Evolutionary conservation across 2,888 invertebrate genomes (phyloP).

Genomic region (Drosophila fungiperda): DNA sequence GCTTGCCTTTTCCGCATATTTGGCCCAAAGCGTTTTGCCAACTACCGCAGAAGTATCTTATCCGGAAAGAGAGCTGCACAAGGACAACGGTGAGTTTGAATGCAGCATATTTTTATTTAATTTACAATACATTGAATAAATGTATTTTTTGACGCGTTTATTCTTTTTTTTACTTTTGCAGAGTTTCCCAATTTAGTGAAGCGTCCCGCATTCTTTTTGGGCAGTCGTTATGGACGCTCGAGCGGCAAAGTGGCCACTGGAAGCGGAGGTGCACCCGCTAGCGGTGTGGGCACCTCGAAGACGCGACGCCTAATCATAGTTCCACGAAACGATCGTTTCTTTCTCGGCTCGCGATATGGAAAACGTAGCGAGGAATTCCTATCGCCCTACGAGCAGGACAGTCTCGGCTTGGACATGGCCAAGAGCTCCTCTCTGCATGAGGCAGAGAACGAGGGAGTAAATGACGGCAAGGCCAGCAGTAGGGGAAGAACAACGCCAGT

Average conservation of each 20-base stretch:
- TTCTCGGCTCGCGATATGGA: slow-evolving; percentile 85
- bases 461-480: slow-evolving; percentile 20
- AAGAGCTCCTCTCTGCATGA: slow-evolving; percentile 24
- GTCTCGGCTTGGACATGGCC: slow-evolving; percentile 36
- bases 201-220: slow-evolving; percentile 85
- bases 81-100: slow-evolving; percentile 49
- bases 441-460: slow-evolving; percentile 32
- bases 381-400: slow-evolving; percentile 71
- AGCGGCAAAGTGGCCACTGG: slow-evolving; percentile 55
- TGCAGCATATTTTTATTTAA: background rate
- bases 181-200: slow-evolving; percentile 73
- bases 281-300: slow-evolving; percentile 76
- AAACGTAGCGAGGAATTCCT: slow-evolving; percentile 79
- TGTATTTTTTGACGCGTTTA: background rate
- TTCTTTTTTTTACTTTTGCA: slow-evolving; percentile 10
- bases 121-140: background rate
- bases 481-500: slow-evolving; percentile 11
- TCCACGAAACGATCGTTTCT: slow-evolving; percentile 85
- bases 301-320: slow-evolving; percentile 82
- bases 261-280: slow-evolving; percentile 22
- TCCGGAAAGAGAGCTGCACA: slow-evolving; percentile 64
- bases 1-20: slow-evolving; percentile 61
- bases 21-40: slow-evolving; percentile 67
- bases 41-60: slow-evolving; percentile 58
- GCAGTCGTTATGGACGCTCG: slow-evolving; percentile 85